Percentiles rank a stretch among this genome's conserved stretches.
phyloP scores from a whole-genome alignment of 2,888 invertebrate species.

The Phrixothrix hirtus region DNA sequence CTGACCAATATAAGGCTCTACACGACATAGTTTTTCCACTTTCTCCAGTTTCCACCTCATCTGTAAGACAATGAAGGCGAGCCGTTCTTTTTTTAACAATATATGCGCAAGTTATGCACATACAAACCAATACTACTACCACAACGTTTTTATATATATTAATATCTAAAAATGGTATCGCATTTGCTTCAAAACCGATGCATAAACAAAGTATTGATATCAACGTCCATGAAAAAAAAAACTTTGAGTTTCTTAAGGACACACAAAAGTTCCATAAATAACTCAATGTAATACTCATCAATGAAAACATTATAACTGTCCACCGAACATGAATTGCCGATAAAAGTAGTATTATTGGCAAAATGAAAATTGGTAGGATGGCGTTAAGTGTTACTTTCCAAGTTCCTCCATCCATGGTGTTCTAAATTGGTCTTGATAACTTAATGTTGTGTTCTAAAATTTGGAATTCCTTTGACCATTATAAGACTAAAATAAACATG shows the following conservation, averaged over 20 bases:
- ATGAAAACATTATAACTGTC: constrained; percentile 48
- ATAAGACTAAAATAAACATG: too few relatives aligned
- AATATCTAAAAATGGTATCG: constrained; percentile 74
- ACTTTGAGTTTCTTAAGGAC: constrained; percentile 62
- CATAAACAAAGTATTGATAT: constrained; percentile 69
- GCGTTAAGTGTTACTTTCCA: constrained; percentile 60
- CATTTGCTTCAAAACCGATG: constrained; percentile 69
- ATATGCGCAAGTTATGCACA: constrained; percentile 57
- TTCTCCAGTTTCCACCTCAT: constrained; percentile 48
- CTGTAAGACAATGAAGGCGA: constrained; percentile 35
- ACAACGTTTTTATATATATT: constrained; percentile 66
- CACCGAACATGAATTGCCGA: constrained; percentile 57
- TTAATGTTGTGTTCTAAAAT: constrained; percentile 50
- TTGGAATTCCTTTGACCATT: constrained; percentile 48
- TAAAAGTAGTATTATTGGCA: constrained; percentile 57
- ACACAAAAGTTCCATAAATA: constrained; percentile 10
- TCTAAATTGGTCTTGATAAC: constrained; percentile 61
- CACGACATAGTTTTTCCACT: constrained; percentile 67
- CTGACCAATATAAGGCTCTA: constrained; percentile 77
- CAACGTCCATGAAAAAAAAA: constrained; percentile 76
- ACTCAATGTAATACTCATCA: constrained; percentile 42
- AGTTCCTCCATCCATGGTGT: constrained; percentile 64
- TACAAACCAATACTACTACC: constrained; percentile 59
- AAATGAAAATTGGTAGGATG: constrained; percentile 57
- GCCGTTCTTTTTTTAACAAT: constrained; percentile 45